These are phyloP conservation scores for Morbakka virulenta DNA, from an alignment of 30 jellyfish, hydroid and myxozoan genomes.

Conservation along the genomic window DNA sequence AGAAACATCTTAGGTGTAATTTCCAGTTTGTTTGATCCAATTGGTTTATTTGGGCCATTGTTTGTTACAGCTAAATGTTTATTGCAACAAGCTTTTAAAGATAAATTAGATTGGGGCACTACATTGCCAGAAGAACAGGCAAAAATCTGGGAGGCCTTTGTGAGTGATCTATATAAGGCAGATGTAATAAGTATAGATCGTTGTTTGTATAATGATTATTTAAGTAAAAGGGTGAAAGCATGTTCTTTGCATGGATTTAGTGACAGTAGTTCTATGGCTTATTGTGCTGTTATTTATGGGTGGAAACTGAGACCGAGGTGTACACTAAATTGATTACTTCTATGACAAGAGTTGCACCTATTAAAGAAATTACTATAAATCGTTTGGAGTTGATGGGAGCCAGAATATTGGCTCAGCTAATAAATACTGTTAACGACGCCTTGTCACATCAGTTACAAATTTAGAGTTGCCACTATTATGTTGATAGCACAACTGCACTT, in stretches of 20 bases:
- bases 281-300: constrained; percentile 24
- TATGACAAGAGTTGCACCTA: constrained; percentile 52
- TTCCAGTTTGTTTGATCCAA: constrained; percentile 23
- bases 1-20: constrained; percentile 4
- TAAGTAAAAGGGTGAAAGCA: not conserved
- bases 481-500: constrained; percentile 49
- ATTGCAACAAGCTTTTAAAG: constrained; percentile 9
- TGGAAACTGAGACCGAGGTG: too few relatives aligned
- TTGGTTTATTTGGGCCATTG: constrained; percentile 16
- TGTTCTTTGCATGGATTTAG: constrained; percentile 33
- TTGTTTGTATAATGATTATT: not conserved
- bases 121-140: constrained; percentile 1
- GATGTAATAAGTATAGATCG: not conserved
- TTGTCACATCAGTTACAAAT: not conserved
- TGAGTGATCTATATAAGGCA: not conserved
- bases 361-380: constrained; percentile 30
- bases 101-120: constrained; percentile 13
- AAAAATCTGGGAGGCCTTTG: not conserved
- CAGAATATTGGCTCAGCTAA: constrained; percentile 14
- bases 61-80: not conserved
- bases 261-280: constrained; percentile 1
- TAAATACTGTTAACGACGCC: not conserved
- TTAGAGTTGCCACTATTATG: not conserved
- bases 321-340: too few relatives aligned
- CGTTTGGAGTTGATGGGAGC: constrained; percentile 48